Conservation (phyloP, 1,140 invertebrate genomes). For the Trichonephila inaurata region DNA sequence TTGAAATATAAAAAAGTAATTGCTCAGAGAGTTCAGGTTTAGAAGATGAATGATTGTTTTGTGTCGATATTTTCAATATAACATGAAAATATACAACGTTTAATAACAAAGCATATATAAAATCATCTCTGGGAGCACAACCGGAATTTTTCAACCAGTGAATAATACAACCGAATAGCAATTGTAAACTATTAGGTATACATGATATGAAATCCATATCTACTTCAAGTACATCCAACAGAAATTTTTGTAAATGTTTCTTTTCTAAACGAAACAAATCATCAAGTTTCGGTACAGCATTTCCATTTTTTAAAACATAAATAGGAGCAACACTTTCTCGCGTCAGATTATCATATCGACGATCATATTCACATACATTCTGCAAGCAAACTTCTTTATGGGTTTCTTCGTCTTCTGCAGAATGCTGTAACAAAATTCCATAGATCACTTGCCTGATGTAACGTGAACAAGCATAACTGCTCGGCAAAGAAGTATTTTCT, state of each 20-base stretch:
- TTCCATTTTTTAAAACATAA: conserved; percentile 77
- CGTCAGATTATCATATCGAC: conserved; percentile 78
- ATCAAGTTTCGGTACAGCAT: conserved; percentile 77
- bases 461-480: conserved; percentile 84
- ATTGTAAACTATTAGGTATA: conserved; percentile 84
- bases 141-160: conserved; percentile 85
- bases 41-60: no score
- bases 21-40: no score
- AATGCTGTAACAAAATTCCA: conserved; percentile 83
- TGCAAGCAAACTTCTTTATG: conserved; percentile 80
- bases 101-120: conserved; percentile 62
- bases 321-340: conserved; percentile 79
- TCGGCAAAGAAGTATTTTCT: conserved; percentile 85
- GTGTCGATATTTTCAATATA: neutral
- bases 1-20: neutral
- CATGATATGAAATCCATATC: conserved; percentile 78
- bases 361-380: conserved; percentile 80
- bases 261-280: conserved; percentile 72
- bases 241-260: conserved; percentile 69
- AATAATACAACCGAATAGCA: conserved; percentile 85
- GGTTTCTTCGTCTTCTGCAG: conserved; percentile 78
- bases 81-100: conserved; percentile 53
- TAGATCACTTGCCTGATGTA: conserved; percentile 86
- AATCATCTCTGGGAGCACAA: conserved; percentile 39
- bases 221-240: conserved; percentile 77